These are phyloP conservation scores for Ochropleura leucogaster DNA, from an alignment of 2,888 invertebrate genomes.

Conservation along the genomic window DNA sequence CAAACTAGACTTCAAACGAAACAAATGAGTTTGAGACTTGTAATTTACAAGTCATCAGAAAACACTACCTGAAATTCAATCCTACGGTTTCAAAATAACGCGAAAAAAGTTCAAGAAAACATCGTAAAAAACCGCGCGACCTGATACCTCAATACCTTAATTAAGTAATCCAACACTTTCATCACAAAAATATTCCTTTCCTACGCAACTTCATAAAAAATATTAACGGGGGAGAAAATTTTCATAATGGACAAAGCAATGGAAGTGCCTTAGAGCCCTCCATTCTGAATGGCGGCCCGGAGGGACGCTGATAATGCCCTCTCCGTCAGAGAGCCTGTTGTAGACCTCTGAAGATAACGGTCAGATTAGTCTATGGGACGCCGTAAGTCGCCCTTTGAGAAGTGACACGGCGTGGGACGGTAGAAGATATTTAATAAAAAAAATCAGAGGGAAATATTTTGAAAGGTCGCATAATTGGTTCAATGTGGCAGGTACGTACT, in stretches of 20 bases:
- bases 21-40: too few relatives aligned
- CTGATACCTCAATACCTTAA: constrained; percentile 58
- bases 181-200: constrained; percentile 55
- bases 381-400: constrained; percentile 59
- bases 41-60: neutral
- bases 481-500: neutral
- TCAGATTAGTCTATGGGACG: constrained; percentile 68
- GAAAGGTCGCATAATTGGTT: constrained; percentile 16
- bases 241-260: constrained; percentile 73
- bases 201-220: constrained; percentile 60
- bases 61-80: constrained; percentile 1
- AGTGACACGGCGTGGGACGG: constrained; percentile 51
- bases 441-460: constrained; percentile 18
- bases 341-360: constrained; percentile 71
- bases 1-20: too few relatives aligned
- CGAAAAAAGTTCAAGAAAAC: constrained; percentile 21
- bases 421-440: constrained; percentile 48
- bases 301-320: constrained; percentile 79
- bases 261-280: constrained; percentile 65
- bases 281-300: constrained; percentile 68
- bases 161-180: constrained; percentile 67
- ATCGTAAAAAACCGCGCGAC: constrained; percentile 27
- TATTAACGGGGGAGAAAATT: constrained; percentile 67
- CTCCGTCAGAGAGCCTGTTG: constrained; percentile 73
- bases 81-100: constrained; percentile 5